Base-by-base conservation (phyloP, 1,140 invertebrate species). In the Ladona fulva region DNA sequence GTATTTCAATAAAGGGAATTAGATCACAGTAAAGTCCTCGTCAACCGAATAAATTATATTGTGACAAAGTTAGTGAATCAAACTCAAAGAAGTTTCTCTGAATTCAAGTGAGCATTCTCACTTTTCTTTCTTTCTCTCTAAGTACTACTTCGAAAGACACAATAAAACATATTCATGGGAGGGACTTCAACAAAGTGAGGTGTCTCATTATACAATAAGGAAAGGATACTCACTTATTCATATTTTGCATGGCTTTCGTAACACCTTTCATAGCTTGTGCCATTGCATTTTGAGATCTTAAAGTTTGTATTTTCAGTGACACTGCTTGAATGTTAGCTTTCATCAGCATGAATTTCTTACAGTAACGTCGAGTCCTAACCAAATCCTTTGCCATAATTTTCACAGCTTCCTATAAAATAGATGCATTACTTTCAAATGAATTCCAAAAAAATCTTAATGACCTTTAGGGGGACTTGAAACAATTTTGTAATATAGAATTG, bases 301-400 rank as follows among this genome's bases (percentile, higher is more conserved):
- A 88, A 0, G 98, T 99, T 87, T 99, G 97, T 80, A 99, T 98
- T 88, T 99, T 99, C 42, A 99, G 87, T 0, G 97, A 95, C 12
- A 99, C 97, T 7, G 97, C 98, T 86, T 99, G 97, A 82, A 99
- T 99, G 84, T 99, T 99, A 1, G 98, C 97, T 85, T 96, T 96
- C 97, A 99, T 99, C 76, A 99, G 84, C 91, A 99, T 99, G 84
- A 99, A 99, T 85, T 99, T 99, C 84, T 99, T 98, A 25, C 95
- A 92, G 83, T 99, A 99, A 80, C 93, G 88, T 79, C 98, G 89
- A 14, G 98, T 99, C 81, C 98, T 89, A 0, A 99, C 98, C 78
- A 99, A 87, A 88, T 99, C 98, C 87, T 97, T 98, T 0, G 98
- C 98, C 97, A 99, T 99, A 80, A 99, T 98, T 90, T 99, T 99